phyloP scores from a whole-genome alignment of 1,140 invertebrate species.

The Contarinia nasturtii region DNA sequence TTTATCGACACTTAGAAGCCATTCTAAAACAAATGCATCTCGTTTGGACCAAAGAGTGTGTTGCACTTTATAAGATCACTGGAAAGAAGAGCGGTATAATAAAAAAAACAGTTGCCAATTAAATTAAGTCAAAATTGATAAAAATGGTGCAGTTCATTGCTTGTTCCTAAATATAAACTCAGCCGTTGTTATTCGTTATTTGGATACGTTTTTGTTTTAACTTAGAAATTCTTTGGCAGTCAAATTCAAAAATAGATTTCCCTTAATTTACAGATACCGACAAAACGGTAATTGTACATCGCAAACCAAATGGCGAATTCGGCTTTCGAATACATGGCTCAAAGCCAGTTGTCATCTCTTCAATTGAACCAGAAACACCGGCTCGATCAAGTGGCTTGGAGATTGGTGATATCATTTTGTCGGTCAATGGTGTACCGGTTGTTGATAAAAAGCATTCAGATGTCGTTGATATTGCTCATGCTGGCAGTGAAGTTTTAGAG shows the following conservation, averaged over 20 bases:
- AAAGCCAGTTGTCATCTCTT: constrained; percentile 85
- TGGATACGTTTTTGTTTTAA: background rate
- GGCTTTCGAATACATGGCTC: constrained; percentile 91
- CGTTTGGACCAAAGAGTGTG: constrained; percentile 57
- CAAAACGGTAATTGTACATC: constrained; percentile 61
- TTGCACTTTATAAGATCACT: constrained; percentile 39
- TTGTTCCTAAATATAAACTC: background rate
- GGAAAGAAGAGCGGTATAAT: constrained; percentile 32
- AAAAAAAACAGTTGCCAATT: background rate
- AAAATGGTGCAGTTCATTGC: background rate
- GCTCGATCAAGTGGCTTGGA: constrained; percentile 78
- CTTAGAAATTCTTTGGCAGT: constrained; percentile 1
- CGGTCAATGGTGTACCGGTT: constrained; percentile 77
- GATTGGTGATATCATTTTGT: constrained; percentile 85
- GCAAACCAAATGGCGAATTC: constrained; percentile 73
- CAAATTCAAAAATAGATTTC: background rate
- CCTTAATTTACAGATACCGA: constrained; percentile 50
- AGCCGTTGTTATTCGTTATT: background rate
- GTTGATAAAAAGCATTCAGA: constrained; percentile 84
- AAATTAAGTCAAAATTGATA: too few relatives aligned
- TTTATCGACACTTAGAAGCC: constrained; percentile 37
- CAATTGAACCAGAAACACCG: constrained; percentile 78
- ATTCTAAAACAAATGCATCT: constrained; percentile 59
- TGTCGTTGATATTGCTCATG: constrained; percentile 83
- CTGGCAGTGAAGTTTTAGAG: constrained; percentile 64